phyloP scores from a whole-genome alignment of 1,140 invertebrate genomes.

The Mercenaria mercenaria region DNA sequence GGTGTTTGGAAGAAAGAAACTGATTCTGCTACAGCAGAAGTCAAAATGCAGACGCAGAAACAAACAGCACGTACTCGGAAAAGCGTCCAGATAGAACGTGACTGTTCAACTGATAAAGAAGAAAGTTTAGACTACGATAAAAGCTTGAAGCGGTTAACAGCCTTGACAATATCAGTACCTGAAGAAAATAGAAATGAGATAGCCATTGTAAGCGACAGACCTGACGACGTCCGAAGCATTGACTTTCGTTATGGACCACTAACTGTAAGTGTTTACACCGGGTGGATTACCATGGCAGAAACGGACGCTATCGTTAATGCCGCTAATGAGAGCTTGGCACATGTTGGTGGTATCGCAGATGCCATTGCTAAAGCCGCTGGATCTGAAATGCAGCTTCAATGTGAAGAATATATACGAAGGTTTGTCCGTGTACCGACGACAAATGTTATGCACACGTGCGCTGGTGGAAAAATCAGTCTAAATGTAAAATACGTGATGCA shows the following conservation, averaged over 20 bases:
- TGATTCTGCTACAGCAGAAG: neutral
- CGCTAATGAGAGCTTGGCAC: neutral
- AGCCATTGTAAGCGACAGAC: neutral
- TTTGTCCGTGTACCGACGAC: neutral
- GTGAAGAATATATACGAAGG: conserved; percentile 47
- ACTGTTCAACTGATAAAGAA: neutral
- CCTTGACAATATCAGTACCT: neutral
- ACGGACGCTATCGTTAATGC: conserved; percentile 60
- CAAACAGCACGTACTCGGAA: neutral
- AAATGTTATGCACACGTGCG: conserved; percentile 58
- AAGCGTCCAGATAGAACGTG: neutral
- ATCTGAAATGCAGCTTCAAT: conserved; percentile 33
- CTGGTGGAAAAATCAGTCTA: conserved; percentile 34
- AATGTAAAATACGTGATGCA: conserved; percentile 51
- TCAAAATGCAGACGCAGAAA: neutral
- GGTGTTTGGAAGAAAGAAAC: too few relatives aligned
- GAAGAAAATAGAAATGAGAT: neutral
- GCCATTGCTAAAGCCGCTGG: conserved; percentile 53
- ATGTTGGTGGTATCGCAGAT: conserved; percentile 21
- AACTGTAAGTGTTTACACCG: conserved; percentile 35
- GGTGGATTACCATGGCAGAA: conserved; percentile 50
- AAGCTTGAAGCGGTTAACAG: neutral
- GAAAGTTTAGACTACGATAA: neutral
- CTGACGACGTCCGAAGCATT: conserved; percentile 18
- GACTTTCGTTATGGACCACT: conserved; percentile 37